Evolutionary conservation across 2,113 vertebrate genomes (phyloP).

Genomic region (Psilopogon haemacephalus): DNA sequence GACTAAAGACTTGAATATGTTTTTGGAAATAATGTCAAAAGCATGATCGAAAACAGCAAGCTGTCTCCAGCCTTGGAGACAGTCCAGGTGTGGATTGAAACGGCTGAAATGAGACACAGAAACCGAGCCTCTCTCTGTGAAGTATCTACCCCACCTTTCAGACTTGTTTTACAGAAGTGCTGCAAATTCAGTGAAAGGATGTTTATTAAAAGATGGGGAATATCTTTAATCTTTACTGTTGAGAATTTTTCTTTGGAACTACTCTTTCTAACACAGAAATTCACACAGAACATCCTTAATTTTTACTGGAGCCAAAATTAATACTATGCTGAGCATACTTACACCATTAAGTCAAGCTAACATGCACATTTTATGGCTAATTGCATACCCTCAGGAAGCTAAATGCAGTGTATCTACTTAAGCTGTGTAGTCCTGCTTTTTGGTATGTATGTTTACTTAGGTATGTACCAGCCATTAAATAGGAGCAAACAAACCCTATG

Average conservation of each 20-base stretch:
- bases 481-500: not conserved
- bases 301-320: not conserved
- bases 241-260: not conserved
- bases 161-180: not conserved
- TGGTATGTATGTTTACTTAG: not conserved
- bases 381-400: not conserved
- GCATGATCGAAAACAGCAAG: not conserved
- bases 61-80: not conserved
- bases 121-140: not conserved
- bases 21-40: not conserved
- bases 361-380: not conserved
- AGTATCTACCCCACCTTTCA: not conserved
- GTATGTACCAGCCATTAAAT: not conserved
- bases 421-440: not conserved
- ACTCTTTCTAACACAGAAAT: not conserved
- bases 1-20: not conserved
- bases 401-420: not conserved
- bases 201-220: not conserved
- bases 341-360: not conserved
- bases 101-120: not conserved
- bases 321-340: not conserved
- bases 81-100: not conserved
- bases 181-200: not conserved
- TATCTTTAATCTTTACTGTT: not conserved
- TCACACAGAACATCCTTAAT: not conserved